Evolutionary conservation across 1,140 invertebrate species (phyloP).

Genomic region (Drosophila prosaltans): DNA sequence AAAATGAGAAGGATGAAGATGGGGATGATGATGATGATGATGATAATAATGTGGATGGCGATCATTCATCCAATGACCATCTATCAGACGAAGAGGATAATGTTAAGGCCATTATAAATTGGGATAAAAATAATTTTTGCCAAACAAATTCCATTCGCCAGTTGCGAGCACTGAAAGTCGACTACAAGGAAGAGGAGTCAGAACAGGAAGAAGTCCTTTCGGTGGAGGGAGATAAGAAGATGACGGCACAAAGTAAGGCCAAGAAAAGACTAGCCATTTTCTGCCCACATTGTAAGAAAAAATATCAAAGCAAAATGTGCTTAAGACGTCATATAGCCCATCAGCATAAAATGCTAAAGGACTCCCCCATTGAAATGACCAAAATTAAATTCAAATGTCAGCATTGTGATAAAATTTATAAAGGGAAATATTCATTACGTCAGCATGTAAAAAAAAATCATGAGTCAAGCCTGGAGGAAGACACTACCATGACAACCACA

Average conservation of each 20-base stretch:
- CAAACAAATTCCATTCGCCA: constrained; percentile 34
- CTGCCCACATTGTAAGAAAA: constrained; percentile 53
- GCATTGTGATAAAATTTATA: constrained; percentile 60
- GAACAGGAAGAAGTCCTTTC: constrained; percentile 1
- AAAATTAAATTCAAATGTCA: constrained; percentile 58
- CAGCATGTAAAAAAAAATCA: constrained; percentile 67
- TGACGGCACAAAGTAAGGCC: constrained; percentile 12
- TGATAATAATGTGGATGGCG: constrained; percentile 32
- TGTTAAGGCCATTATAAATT: constrained; percentile 54
- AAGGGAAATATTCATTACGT: constrained; percentile 51
- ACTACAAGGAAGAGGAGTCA: constrained; percentile 58
- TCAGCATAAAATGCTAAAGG: constrained; percentile 42
- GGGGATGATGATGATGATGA: constrained; percentile 13
- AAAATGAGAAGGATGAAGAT: constrained; percentile 23
- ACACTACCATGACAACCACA: background rate
- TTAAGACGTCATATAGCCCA: constrained; percentile 53
- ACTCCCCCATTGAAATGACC: background rate
- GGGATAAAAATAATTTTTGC: constrained; percentile 22
- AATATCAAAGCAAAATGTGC: constrained; percentile 56
- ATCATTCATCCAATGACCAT: constrained; percentile 23
- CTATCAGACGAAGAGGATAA: constrained; percentile 14
- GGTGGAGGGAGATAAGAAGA: background rate
- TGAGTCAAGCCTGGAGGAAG: constrained; percentile 16
- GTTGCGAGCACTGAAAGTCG: constrained; percentile 44
- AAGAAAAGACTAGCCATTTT: background rate